Conservation (phyloP, 1,140 invertebrate species). For the Heliconius hermathena region DNA sequence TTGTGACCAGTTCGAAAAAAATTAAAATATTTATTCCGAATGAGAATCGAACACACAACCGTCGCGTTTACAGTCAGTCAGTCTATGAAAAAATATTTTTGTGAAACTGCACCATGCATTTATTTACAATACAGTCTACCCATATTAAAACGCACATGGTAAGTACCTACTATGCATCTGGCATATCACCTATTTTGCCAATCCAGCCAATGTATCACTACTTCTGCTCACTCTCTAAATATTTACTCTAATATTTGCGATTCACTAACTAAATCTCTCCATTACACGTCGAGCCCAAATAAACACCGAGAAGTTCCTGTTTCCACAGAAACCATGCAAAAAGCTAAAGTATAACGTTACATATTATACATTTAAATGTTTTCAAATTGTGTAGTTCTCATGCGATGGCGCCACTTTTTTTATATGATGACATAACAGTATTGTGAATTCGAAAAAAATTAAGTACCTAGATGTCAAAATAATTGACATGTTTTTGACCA, state of each 20-base stretch:
- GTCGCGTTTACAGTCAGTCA: too few relatives aligned
- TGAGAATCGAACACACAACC: too few relatives aligned
- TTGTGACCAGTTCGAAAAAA: too few relatives aligned
- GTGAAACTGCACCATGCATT: too few relatives aligned
- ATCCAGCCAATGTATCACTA: slow-evolving; percentile 5
- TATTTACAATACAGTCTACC: too few relatives aligned
- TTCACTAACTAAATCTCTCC: slow-evolving; percentile 57
- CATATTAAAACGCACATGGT: neutral
- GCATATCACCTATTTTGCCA: neutral
- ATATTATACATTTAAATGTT: slow-evolving; percentile 50
- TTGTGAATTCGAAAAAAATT: neutral
- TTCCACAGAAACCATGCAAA: slow-evolving; percentile 38
- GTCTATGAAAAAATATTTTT: too few relatives aligned
- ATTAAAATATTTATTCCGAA: too few relatives aligned
- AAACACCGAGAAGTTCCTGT: slow-evolving; percentile 66
- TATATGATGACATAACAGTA: neutral
- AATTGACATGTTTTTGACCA: neutral
- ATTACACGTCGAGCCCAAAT: slow-evolving; percentile 61
- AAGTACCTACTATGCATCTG: neutral
- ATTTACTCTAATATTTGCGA: slow-evolving; percentile 46
- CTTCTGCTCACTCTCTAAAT: neutral
- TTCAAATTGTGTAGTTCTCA: slow-evolving; percentile 52
- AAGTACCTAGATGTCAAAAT: neutral
- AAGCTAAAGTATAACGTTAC: slow-evolving; percentile 65
- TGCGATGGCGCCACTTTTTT: slow-evolving; percentile 20